phyloP scores from a whole-genome alignment of 2,113 vertebrate genomes.

The Chloropsis cyanopogon region DNA sequence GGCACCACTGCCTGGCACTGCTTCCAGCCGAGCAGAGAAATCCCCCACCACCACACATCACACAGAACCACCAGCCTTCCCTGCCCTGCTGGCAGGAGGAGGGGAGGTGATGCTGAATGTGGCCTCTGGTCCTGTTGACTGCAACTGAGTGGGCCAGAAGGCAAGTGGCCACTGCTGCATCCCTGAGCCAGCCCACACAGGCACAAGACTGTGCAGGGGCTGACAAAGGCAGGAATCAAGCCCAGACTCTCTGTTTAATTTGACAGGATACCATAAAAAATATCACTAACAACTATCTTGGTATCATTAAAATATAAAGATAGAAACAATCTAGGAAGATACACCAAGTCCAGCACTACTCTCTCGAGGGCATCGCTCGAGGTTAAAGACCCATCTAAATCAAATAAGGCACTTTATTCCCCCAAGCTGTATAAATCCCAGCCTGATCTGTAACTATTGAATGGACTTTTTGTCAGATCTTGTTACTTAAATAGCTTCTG shows the following conservation, averaged over 20 bases:
- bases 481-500: constrained; percentile 39
- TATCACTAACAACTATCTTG: background rate
- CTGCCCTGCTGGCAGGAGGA: background rate
- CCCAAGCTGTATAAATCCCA: constrained; percentile 27
- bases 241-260: background rate
- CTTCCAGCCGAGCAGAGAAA: background rate
- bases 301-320: constrained; percentile 27
- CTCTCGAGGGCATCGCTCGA: background rate
- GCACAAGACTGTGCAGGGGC: background rate
- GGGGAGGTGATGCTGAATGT: background rate
- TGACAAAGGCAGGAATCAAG: background rate
- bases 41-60: background rate
- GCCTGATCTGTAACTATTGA: constrained; percentile 11
- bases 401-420: constrained; percentile 30
- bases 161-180: background rate
- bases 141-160: background rate
- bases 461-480: constrained; percentile 44
- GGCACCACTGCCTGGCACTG: background rate
- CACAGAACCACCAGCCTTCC: background rate
- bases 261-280: constrained; percentile 21
- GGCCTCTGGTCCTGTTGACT: background rate
- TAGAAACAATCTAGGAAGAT: constrained; percentile 16
- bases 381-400: constrained; percentile 46
- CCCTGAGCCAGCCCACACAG: fast-evolving
- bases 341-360: constrained; percentile 1